phyloP scores from a whole-genome alignment of 2,113 vertebrate genomes.

The Ammodytes dubius region DNA sequence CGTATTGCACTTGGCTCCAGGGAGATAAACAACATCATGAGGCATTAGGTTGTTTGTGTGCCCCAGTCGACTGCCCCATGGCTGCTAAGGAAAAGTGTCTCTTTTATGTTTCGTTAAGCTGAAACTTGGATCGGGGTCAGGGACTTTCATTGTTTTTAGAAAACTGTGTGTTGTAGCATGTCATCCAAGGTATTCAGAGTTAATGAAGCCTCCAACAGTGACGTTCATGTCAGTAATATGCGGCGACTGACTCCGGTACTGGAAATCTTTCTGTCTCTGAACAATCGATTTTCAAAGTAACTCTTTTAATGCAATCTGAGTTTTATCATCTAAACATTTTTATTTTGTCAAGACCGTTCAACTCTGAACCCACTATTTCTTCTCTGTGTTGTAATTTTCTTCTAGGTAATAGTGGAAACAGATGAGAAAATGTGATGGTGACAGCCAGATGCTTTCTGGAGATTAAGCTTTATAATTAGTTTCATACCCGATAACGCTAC shows the following conservation, averaged over 20 bases:
- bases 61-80: constrained; percentile 48
- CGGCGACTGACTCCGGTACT: not conserved
- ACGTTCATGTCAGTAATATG: not conserved
- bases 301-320: constrained; percentile 1
- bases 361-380: not conserved
- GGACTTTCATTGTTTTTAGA: constrained; percentile 36
- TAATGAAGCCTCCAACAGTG: constrained; percentile 45
- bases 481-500: constrained; percentile 48
- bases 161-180: constrained; percentile 38
- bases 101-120: constrained; percentile 49
- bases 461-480: constrained; percentile 55
- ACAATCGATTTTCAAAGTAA: not conserved
- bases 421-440: constrained; percentile 41
- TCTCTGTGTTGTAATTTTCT: constrained; percentile 37
- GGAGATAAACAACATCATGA: constrained; percentile 58
- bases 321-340: constrained; percentile 28
- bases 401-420: constrained; percentile 26
- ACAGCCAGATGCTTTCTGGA: constrained; percentile 43
- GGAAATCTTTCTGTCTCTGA: not conserved
- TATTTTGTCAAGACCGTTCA: constrained; percentile 12
- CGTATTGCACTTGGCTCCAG: constrained; percentile 54
- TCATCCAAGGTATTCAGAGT: constrained; percentile 25
- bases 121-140: constrained; percentile 57
- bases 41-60: constrained; percentile 60
- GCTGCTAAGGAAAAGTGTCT: constrained; percentile 44